Conservation (phyloP, 1,140 invertebrate genomes). For the Drosophila asahinai region DNA sequence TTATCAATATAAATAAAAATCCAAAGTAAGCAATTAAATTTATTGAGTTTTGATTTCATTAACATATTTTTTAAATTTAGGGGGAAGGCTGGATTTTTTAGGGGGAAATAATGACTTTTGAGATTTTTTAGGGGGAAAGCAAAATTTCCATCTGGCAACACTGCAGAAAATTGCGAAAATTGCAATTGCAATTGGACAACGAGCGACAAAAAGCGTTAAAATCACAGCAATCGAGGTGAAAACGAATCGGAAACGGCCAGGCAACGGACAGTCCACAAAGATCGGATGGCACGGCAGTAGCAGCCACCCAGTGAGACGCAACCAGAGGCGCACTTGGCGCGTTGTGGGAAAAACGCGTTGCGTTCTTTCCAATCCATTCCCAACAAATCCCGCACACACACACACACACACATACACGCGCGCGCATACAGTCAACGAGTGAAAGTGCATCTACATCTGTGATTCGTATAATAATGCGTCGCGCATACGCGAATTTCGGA, state of each 20-base stretch:
- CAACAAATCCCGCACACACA: constrained; percentile 42
- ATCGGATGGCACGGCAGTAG: constrained; percentile 40
- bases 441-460: constrained; percentile 79
- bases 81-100: too few species aligned
- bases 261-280: constrained; percentile 20
- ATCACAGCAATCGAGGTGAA: constrained; percentile 65
- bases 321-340: constrained; percentile 59
- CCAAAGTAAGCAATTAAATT: too few species aligned
- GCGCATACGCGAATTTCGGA: constrained; percentile 78
- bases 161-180: constrained; percentile 11
- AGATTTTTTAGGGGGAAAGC: too few species aligned
- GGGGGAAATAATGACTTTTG: too few species aligned
- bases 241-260: constrained; percentile 41
- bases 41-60: too few species aligned
- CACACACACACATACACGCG: constrained; percentile 45
- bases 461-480: constrained; percentile 83
- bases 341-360: constrained; percentile 66
- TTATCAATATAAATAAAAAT: too few species aligned
- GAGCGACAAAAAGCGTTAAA: constrained; percentile 60
- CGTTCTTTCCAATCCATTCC: constrained; percentile 74
- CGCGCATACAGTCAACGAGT: constrained; percentile 65
- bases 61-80: too few species aligned
- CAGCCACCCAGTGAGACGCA: constrained; percentile 25
- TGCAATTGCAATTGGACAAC: constrained; percentile 68
- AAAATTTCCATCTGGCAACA: too few species aligned